Base-by-base conservation (phyloP, 2,888 invertebrate species). In the Nematopogon swammerdamellus region DNA sequence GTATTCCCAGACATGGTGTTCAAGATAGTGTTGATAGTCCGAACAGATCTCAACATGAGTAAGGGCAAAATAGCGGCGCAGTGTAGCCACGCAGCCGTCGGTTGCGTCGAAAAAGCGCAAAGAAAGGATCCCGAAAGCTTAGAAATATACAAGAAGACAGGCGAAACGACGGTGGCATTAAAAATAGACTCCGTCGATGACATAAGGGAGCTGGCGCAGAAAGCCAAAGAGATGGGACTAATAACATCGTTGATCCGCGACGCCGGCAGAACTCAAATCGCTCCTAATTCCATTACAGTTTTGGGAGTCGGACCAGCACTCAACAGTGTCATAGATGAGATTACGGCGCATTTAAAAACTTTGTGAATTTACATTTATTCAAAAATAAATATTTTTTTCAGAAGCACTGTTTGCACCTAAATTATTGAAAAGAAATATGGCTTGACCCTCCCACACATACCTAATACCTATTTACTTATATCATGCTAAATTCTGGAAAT, bases 1-100 rank as follows among this genome's bases (percentile, higher is more conserved):
- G 8, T 25, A 4, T 25, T 8, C 8, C 8, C 25, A 25, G 25
- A 25, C 25, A 25, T 25, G 49, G 81, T 83, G 56, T 82, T 81
- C 54, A 88, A 92, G 68, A 75, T 93, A 72, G 85, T 91, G 11
- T 68, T 93, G 50, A 86, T 90, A 6, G 86, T 92, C 1, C 75
- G 92, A 53, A 88, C 83, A 60, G 92, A 93, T 62, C 72, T 93
- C 5, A 91, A 89, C 71, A 93, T 93, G 93, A 89, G 90, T n/a
- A 92, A 91, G 70, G 90, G 93, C 18, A 93, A 93, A 74, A 84
- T 89, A 18, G 92, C 90, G n/a, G 88, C 92, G 1, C 92, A 92
- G 70, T 92, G 91, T 70, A 85, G 86, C 4, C 92, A 93, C 70
- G 92, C 89, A n/a, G 87, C 92, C 1, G 87, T 92, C 1, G 85